A percentile compares a stretch with the other conserved stretches of the same genome.
Evolutionary conservation across 2,888 invertebrate species (phyloP).

Genomic region (Boloria euphrosyne): DNA sequence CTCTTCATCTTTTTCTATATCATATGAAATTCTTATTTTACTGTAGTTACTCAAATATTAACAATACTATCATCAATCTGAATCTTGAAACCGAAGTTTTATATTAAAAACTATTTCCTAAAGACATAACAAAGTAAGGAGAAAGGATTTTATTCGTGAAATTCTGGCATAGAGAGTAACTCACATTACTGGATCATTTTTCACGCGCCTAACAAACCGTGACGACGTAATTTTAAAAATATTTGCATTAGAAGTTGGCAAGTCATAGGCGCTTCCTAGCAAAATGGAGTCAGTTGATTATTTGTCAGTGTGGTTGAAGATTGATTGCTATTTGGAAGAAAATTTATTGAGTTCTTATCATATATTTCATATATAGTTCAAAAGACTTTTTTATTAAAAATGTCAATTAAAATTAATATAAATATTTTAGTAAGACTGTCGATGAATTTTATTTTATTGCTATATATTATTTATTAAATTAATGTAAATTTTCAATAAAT

Average conservation of each 20-base stretch:
- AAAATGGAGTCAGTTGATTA: constrained; percentile 43
- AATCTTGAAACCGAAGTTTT: no score
- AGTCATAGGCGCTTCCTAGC: constrained; percentile 33
- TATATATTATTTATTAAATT: no score
- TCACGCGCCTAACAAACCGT: constrained; percentile 34
- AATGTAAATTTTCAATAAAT: no score
- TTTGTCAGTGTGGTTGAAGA: not conserved
- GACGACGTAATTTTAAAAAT: constrained; percentile 36
- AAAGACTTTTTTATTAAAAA: no score
- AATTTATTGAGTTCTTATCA: no score
- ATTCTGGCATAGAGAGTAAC: constrained; percentile 25
- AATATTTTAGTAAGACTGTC: no score
- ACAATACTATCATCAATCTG: not conserved
- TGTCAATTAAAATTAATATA: no score
- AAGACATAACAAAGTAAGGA: not conserved
- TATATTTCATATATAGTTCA: no score
- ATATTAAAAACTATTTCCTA: not conserved
- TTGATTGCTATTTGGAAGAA: not conserved
- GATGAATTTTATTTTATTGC: no score
- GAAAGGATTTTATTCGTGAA: constrained; percentile 15
- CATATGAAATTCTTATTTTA: no score
- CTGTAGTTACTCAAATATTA: no score
- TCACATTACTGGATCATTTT: constrained; percentile 29
- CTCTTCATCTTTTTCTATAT: no score
- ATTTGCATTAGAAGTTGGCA: constrained; percentile 31